Base-by-base conservation (phyloP, 1,140 invertebrate species). In the Pachyrhynchus sulphureomaculatus region DNA sequence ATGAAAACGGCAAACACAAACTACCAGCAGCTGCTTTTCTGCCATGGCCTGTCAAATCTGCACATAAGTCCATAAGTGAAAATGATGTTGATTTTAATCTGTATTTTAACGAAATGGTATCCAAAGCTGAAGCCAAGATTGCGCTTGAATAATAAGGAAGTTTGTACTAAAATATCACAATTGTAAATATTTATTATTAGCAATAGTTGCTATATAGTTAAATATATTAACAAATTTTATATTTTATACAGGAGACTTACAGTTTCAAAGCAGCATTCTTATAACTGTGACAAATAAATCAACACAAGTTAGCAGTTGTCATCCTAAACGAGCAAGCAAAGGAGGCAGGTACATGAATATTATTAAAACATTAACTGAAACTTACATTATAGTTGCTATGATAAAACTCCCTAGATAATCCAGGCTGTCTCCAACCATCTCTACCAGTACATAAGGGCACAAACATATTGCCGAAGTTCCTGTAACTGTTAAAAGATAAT, bases 141-240 rank as follows among this genome's bases (percentile, higher is more conserved):
- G 89, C 86, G 68, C 90, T 90, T 1, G 85, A 88, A 67, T 95
- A 90, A 73, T 94, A 95, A 6, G 84, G 81, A 42, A 87, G 75
- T 63, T 88, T 77, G 24, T 78, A 68, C 80, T 83, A 63, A 64
- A 70, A 70, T n/a, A n/a, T n/a, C n/a, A n/a, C n/a, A n/a, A n/a
- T n/a, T n/a, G n/a, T n/a, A n/a, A n/a, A n/a, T n/a, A n/a, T n/a
- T n/a, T n/a, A n/a, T n/a, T n/a, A n/a, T n/a, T n/a, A n/a, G n/a
- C n/a, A n/a, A n/a, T n/a, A n/a, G n/a, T n/a, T n/a, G n/a, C n/a
- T n/a, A n/a, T n/a, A n/a, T n/a, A n/a, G n/a, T n/a, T n/a, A n/a
- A n/a, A n/a, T n/a, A n/a, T n/a, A n/a, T n/a, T n/a, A n/a, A n/a
- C n/a, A n/a, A n/a, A n/a, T n/a, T n/a, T n/a, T n/a, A n/a, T n/a